Percentiles rank a stretch among this genome's conserved stretches.
Conservation (phyloP, 1,140 invertebrate species). For the Reticulitermes speratus region DNA sequence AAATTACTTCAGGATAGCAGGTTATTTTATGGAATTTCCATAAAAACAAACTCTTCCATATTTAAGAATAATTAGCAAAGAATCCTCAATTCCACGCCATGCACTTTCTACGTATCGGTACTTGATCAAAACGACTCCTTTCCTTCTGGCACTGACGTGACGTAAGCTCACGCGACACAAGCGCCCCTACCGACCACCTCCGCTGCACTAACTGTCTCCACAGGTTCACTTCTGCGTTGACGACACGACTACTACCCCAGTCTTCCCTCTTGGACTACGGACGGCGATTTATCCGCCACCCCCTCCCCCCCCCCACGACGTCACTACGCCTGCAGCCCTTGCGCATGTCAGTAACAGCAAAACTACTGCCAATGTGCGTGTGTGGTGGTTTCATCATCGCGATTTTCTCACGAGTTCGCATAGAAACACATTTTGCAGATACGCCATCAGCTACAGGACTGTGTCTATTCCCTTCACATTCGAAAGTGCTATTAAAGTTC, state of each 20-base stretch:
- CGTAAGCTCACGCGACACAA: neutral
- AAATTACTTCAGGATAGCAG: no score
- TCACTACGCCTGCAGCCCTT: neutral
- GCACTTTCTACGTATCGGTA: no score
- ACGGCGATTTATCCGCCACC: neutral
- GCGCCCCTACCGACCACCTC: neutral
- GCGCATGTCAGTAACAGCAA: neutral
- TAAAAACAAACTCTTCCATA: no score
- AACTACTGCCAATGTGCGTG: neutral
- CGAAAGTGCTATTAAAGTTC: neutral
- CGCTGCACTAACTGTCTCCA: neutral
- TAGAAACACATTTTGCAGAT: neutral
- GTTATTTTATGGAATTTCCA: no score
- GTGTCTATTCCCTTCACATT: neutral
- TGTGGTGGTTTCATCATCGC: neutral
- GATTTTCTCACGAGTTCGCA: neutral
- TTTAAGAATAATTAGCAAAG: no score
- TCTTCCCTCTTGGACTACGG: neutral
- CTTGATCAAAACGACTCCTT: neutral
- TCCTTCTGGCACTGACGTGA: neutral
- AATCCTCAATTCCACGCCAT: no score
- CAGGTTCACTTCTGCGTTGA: neutral
- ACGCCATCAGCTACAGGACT: neutral
- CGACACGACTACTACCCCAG: neutral
- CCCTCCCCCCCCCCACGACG: no score